These are phyloP conservation scores for Eutrigla gurnardus DNA, from an alignment of 2,797 vertebrate species.

Conservation along the genomic window DNA sequence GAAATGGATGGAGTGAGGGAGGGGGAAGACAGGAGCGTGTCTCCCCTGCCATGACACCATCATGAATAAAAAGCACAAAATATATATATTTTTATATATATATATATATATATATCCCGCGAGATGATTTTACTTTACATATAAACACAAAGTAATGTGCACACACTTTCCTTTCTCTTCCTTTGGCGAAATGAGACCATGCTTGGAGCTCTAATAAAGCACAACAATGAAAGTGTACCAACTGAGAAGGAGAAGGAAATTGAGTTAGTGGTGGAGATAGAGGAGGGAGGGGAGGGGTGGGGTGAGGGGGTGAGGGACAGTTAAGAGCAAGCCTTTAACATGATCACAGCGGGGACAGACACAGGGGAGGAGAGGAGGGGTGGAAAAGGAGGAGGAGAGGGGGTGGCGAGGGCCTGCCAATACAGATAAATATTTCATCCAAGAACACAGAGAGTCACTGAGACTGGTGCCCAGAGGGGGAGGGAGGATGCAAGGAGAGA, in stretches of 20 bases:
- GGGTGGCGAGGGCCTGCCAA: conserved; percentile 72
- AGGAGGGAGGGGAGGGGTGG: not conserved
- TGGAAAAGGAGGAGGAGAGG: conserved; percentile 29
- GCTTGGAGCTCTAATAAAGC: conserved; percentile 26
- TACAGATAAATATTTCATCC: conserved; percentile 82
- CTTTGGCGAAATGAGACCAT: conserved; percentile 26
- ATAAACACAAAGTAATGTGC: conserved; percentile 19
- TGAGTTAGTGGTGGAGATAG: conserved; percentile 34
- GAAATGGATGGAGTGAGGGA: not conserved
- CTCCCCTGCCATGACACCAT: conserved; percentile 23
- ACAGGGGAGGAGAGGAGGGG: conserved; percentile 52
- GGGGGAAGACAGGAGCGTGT: not conserved
- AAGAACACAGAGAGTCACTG: conserved; percentile 69
- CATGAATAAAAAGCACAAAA: conserved; percentile 51
- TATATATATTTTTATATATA: conserved; percentile 45
- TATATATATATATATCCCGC: conserved; percentile 30
- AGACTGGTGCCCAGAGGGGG: conserved; percentile 70
- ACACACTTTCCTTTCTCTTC: conserved; percentile 11
- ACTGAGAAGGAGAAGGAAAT: conserved; percentile 23
- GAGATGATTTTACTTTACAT: conserved; percentile 28
- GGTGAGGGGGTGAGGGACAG: conserved; percentile 35
- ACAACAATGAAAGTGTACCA: conserved; percentile 22
- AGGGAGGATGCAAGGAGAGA: conserved; percentile 22
- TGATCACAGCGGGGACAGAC: conserved; percentile 66
- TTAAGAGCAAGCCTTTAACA: conserved; percentile 63